phyloP scores from a whole-genome alignment of 2,113 vertebrate genomes.

The Pampusana beccarii region DNA sequence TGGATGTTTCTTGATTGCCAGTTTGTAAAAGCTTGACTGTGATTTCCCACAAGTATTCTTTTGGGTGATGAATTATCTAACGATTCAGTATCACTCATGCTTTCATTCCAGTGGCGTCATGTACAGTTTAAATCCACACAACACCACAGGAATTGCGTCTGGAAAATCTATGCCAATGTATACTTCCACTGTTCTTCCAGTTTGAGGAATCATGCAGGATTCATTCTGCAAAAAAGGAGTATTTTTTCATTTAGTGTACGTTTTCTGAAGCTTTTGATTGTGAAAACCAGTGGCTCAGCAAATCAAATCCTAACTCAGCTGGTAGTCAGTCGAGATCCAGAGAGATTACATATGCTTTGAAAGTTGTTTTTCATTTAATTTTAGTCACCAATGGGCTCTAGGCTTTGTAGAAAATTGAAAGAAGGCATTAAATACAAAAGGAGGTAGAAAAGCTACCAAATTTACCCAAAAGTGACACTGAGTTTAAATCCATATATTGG shows the following conservation, averaged over 20 bases:
- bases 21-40: neutral
- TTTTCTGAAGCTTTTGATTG: neutral
- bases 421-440: neutral
- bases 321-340: neutral
- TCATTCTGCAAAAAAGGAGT: neutral
- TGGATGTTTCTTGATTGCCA: neutral
- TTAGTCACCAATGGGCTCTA: neutral
- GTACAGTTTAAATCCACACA: neutral
- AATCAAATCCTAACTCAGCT: neutral
- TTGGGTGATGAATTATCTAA: neutral
- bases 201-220: neutral
- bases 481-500: neutral
- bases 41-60: neutral
- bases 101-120: neutral
- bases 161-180: neutral
- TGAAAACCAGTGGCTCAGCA: neutral
- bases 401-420: neutral
- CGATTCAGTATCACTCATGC: neutral
- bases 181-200: neutral
- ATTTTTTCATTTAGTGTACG: neutral
- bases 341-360: neutral
- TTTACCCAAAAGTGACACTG: neutral
- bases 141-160: neutral
- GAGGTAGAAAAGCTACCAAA: neutral
- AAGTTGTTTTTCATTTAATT: neutral